Evolutionary conservation across 1,140 invertebrate genomes (phyloP), one percentile per base, ranked within the genome.

Genomic region (Laupala kohalensis): DNA sequence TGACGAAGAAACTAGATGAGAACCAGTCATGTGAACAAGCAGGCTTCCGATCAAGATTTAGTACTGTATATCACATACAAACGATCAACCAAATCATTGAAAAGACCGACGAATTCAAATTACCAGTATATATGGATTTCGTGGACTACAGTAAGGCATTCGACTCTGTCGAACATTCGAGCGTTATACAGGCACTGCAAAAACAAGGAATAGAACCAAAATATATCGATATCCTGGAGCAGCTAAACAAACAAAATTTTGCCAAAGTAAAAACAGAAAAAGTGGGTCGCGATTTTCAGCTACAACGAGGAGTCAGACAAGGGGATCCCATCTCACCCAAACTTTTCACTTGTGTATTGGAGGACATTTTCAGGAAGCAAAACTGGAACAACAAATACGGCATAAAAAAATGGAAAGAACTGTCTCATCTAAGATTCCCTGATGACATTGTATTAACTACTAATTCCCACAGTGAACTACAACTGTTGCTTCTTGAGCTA

Each of bases 401-500:
- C 13, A 75, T 75, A 26, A 76, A 76, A 27, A 75, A 78, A 72
- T 74, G 77, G 63, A 71, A 77, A 69, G 53, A 73, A 13, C 72
- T 77, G 27, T 76, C 29, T 64, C 74, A 80, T 72, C 73, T 80
- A 70, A 73, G 77, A n/a, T 80, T 80, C 65, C 77, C 78, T 6
- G 78, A 80, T 71, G 78, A 80, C 66, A 64, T 78, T 66, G 74
- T 80, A 12, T 28, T 79, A 29, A 67, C 77, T 19, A 64, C 73
- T 19, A 69, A 75, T 15, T 37, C 30, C 15, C 15, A 6, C 30
- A 37, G 15, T 6, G 30, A 37, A 37, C 30, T 37, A 6, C 15
- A 6, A 6, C 6, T 6, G 30, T 6, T 37, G 30, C 30, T 37
- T 37, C 6, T 37, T 6, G 64, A 64, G 24, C n/a, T 6, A 23